Percentiles rank a stretch among this genome's conserved stretches.
Conservation (phyloP, 2,797 vertebrate species). For the Orientallactaga sibirica region DNA sequence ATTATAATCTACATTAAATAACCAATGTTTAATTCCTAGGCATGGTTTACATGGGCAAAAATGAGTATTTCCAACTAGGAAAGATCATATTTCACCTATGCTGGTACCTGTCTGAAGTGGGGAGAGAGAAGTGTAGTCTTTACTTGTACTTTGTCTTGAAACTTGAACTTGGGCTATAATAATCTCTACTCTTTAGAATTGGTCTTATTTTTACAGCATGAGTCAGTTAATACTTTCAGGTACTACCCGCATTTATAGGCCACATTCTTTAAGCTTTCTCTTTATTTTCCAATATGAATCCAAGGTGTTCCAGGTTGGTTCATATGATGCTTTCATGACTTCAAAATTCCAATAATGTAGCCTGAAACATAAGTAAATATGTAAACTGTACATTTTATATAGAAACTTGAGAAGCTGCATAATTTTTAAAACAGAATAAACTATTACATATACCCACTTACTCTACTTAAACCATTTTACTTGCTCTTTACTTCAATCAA, state of each 20-base stretch:
- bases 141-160: slow-evolving; percentile 89
- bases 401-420: slow-evolving; percentile 7
- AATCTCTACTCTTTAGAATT: slow-evolving; percentile 85
- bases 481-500: slow-evolving; percentile 36
- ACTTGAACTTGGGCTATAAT: slow-evolving; percentile 85
- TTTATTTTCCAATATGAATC: slow-evolving; percentile 88
- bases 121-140: slow-evolving; percentile 82
- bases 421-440: slow-evolving; percentile 50
- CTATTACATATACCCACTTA: slow-evolving; percentile 30
- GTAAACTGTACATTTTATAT: slow-evolving; percentile 64
- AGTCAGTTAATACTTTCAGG: slow-evolving; percentile 86
- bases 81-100: slow-evolving; percentile 89
- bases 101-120: slow-evolving; percentile 86
- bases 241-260: slow-evolving; percentile 88
- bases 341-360: slow-evolving; percentile 84
- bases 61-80: slow-evolving; percentile 87
- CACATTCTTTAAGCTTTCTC: slow-evolving; percentile 88
- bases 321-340: slow-evolving; percentile 88
- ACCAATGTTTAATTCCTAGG: slow-evolving; percentile 87
- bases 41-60: slow-evolving; percentile 87
- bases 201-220: slow-evolving; percentile 87
- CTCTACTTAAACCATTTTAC: slow-evolving; percentile 51
- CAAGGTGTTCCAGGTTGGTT: slow-evolving; percentile 83
- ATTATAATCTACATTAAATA: slow-evolving; percentile 91
- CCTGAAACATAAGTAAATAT: slow-evolving; percentile 85